Evolutionary conservation across 2,113 vertebrate genomes (phyloP), one percentile per base, ranked within the genome.

Genomic region (Cottus gobio): DNA sequence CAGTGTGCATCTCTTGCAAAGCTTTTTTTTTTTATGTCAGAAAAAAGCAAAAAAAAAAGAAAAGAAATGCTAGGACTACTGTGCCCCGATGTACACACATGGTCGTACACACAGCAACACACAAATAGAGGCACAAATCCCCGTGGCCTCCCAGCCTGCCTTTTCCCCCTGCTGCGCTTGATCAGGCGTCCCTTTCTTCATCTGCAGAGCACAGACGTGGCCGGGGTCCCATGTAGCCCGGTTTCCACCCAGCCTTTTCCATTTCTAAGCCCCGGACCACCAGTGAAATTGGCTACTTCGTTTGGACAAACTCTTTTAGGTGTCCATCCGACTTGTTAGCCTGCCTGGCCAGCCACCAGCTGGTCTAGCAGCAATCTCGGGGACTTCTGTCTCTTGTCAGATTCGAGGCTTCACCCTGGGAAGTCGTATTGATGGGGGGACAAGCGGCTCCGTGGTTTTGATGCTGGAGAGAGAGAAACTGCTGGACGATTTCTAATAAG

Each of bases 101-200:
- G 39, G 62, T 12, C 63, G 52, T 20, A n/a, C 64, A 75, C 31
- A 42, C 31, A 71, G 54, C 52, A 73, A 64, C 50, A 77, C 12
- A 80, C 36, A 77, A 67, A 82, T 58, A 83, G 39, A 86, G 77
- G 58, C 71, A 85, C 37, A 87, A 84, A 90, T 90, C 89, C 80
- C 81, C 77, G 72, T 86, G 70, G 90, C 82, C 82, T 82, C 64
- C 69, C 79, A 84, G 78, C 39, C 85, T 85, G 84, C 79, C 78
- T 87, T 60, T 69, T 84, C 64, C 67, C 75, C 87, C 81, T 71
- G 72, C 79, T 85, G 85, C 65, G 69, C 88, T 94, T 94, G 92
- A 93, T 95, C 93, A 93, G 83, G 80, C 80, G 3, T 86, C n/a
- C 73, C 73, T 84, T 88, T 85, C 80, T 91, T 91, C 87, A 90